phyloP scores from a whole-genome alignment of 1,140 invertebrate species.

The Pachypeltis micranthus region DNA sequence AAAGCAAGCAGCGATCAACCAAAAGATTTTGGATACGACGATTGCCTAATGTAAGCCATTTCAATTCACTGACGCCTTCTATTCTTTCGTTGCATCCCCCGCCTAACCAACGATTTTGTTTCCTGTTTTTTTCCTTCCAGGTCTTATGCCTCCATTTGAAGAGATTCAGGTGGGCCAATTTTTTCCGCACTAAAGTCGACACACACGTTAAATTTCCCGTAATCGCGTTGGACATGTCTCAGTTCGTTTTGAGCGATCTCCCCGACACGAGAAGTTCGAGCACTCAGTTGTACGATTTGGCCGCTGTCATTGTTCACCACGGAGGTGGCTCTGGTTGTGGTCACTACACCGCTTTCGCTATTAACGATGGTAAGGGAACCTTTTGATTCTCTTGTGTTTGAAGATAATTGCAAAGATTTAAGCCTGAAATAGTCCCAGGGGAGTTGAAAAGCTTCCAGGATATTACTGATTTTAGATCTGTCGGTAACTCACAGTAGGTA shows the following conservation, averaged over 20 bases:
- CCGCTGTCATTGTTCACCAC: constrained; percentile 75
- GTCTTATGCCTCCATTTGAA: constrained; percentile 75
- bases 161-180: constrained; percentile 73
- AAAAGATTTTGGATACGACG: constrained; percentile 75
- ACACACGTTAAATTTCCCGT: constrained; percentile 68
- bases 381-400: too few relatives aligned
- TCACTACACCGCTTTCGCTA: constrained; percentile 75
- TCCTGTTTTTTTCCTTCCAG: constrained; percentile 34
- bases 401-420: too few relatives aligned
- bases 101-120: not conserved
- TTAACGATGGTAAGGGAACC: constrained; percentile 54
- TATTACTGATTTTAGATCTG: too few relatives aligned
- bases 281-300: constrained; percentile 63
- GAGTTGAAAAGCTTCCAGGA: too few relatives aligned
- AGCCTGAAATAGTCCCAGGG: too few relatives aligned
- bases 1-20: constrained; percentile 67
- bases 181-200: constrained; percentile 67
- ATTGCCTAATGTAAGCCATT: constrained; percentile 56
- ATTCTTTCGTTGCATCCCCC: not conserved
- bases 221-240: constrained; percentile 63
- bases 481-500: too few relatives aligned
- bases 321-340: constrained; percentile 75
- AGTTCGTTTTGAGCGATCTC: constrained; percentile 56
- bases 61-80: not conserved
- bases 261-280: constrained; percentile 52